phyloP scores from a whole-genome alignment of 2,113 vertebrate genomes.

The Eulemur macaco region DNA sequence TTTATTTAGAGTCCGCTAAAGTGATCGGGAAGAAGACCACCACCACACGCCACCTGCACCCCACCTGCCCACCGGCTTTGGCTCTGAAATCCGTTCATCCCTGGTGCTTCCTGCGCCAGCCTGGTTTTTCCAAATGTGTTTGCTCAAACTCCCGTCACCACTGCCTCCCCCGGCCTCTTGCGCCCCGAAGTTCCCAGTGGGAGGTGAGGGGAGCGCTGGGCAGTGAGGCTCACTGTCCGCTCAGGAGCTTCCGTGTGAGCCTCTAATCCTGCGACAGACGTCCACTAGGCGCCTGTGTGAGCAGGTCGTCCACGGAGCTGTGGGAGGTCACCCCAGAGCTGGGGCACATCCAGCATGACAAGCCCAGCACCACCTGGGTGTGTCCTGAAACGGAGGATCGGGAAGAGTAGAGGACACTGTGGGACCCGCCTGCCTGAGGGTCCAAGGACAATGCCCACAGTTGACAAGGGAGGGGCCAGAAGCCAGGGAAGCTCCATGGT shows the following conservation, averaged over 20 bases:
- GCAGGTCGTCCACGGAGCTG: rapidly evolving
- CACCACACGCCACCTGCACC: not conserved
- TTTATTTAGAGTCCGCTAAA: not conserved
- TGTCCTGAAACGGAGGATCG: rapidly evolving
- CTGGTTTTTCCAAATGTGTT: not conserved
- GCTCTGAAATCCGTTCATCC: rapidly evolving
- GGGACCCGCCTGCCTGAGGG: rapidly evolving
- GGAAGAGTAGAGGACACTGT: not conserved
- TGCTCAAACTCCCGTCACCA: rapidly evolving
- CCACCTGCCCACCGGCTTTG: not conserved
- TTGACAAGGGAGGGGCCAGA: not conserved
- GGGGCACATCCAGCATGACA: rapidly evolving
- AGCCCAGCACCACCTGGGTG: rapidly evolving
- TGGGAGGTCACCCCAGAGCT: not conserved
- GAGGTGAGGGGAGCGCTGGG: rapidly evolving
- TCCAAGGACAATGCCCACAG: not conserved
- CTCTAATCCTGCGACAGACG: rapidly evolving
- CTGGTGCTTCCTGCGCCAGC: not conserved
- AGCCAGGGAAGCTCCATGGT: rapidly evolving
- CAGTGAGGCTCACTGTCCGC: rapidly evolving
- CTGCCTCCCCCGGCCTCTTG: rapidly evolving
- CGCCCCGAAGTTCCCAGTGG: too few relatives aligned
- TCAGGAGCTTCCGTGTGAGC: rapidly evolving
- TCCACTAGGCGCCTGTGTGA: not conserved
- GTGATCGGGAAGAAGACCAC: not conserved